These are phyloP conservation scores for Danaus chrysippus DNA, from an alignment of 2,888 invertebrate species.

Conservation along the genomic window DNA sequence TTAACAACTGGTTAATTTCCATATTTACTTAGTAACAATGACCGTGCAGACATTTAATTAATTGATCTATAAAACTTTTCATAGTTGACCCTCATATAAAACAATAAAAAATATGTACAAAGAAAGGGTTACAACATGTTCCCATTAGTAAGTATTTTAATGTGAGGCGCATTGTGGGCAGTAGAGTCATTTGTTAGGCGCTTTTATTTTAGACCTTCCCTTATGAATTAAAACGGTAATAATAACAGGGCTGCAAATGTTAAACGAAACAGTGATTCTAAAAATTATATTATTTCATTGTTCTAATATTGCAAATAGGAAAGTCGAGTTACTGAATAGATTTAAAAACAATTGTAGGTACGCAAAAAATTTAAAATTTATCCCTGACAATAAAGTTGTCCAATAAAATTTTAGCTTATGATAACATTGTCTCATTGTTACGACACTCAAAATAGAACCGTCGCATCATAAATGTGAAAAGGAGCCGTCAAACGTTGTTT, in stretches of 20 bases:
- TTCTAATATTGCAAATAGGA: not conserved
- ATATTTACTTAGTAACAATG: slow-evolving; percentile 75
- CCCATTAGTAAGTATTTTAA: slow-evolving; percentile 67
- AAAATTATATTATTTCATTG: not conserved
- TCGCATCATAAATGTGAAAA: slow-evolving; percentile 59
- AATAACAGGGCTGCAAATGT: slow-evolving; percentile 37
- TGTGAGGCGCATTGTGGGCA: slow-evolving; percentile 62
- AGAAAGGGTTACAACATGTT: slow-evolving; percentile 74
- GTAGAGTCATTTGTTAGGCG: slow-evolving; percentile 65
- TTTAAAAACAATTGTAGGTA: not conserved
- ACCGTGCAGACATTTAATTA: slow-evolving; percentile 77
- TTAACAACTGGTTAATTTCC: slow-evolving; percentile 65
- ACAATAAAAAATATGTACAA: slow-evolving; percentile 67
- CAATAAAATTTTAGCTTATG: slow-evolving; percentile 5
- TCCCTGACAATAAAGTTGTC: not conserved
- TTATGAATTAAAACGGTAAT: slow-evolving; percentile 34
- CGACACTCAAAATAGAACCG: slow-evolving; percentile 17
- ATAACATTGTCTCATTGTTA: slow-evolving; percentile 15
- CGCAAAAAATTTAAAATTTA: not conserved
- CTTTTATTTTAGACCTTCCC: slow-evolving; percentile 61
- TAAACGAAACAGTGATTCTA: slow-evolving; percentile 2
- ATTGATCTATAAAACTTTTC: slow-evolving; percentile 77
- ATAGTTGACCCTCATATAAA: slow-evolving; percentile 74
- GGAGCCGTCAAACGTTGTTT: slow-evolving; percentile 74
- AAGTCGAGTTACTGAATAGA: not conserved